Evolutionary conservation across 2,797 vertebrate species (phyloP).

Genomic region (Erethizon dorsatum): DNA sequence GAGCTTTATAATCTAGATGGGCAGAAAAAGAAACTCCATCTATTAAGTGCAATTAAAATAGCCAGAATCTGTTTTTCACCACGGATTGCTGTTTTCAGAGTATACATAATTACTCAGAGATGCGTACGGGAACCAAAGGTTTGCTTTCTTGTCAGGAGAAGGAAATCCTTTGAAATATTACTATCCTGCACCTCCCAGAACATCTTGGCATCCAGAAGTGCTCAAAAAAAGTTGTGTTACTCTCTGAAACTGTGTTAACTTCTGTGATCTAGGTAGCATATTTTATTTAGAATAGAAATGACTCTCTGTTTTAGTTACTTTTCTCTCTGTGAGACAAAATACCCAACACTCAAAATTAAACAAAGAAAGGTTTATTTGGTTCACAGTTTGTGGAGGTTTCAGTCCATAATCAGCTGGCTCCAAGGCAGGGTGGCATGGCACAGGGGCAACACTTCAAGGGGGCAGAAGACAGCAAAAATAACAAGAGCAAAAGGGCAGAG

Average conservation of each 20-base stretch:
- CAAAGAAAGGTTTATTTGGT: neutral
- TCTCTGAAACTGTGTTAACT: neutral
- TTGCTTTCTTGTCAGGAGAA: neutral
- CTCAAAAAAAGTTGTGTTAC: neutral
- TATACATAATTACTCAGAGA: neutral
- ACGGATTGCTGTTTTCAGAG: neutral
- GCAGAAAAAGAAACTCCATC: conserved; percentile 38
- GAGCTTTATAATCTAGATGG: conserved; percentile 44
- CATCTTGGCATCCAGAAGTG: neutral
- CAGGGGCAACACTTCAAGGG: too few species aligned
- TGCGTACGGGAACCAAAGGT: neutral
- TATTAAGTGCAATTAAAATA: neutral
- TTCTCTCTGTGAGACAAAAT: neutral
- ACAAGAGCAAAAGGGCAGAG: too few species aligned
- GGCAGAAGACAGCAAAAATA: too few species aligned
- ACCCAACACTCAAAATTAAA: neutral
- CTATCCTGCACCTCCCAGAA: neutral
- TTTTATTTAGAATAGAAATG: neutral
- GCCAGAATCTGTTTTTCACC: neutral
- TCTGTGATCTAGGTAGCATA: neutral
- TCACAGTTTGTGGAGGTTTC: neutral
- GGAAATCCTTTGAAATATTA: neutral
- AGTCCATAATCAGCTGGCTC: neutral
- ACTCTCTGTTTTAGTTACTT: neutral
- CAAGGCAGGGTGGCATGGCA: too few species aligned